Percentiles rank a stretch among this genome's conserved stretches.
Conservation (phyloP, 1,140 invertebrate species). For the Ephestia elutella region DNA sequence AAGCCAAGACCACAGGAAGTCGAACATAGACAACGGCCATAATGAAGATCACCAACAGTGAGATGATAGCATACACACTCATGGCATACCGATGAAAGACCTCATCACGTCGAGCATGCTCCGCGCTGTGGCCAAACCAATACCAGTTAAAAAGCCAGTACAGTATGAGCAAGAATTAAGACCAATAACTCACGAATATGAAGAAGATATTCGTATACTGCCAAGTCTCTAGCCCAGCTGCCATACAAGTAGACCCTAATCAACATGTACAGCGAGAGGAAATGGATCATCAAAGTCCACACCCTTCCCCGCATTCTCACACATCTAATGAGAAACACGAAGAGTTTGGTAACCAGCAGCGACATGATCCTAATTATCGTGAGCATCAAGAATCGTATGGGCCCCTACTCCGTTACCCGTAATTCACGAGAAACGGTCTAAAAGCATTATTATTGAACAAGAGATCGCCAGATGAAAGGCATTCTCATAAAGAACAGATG, state of each 20-base stretch:
- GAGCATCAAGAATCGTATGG: not conserved
- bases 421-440: slow-evolving; percentile 47
- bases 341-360: not conserved
- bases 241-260: slow-evolving; percentile 40
- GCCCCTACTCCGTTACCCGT: slow-evolving; percentile 19
- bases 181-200: slow-evolving; percentile 39
- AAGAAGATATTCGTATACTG: slow-evolving; percentile 43
- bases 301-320: slow-evolving; percentile 2
- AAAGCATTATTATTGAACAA: slow-evolving; percentile 48
- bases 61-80: not conserved
- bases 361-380: not conserved
- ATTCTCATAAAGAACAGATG: slow-evolving; percentile 41
- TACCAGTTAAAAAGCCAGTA: slow-evolving; percentile 17
- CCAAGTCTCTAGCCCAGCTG: slow-evolving; percentile 31
- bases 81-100: not conserved
- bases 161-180: slow-evolving; percentile 25
- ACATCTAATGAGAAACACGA: not conserved
- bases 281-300: slow-evolving; percentile 6
- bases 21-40: slow-evolving; percentile 13
- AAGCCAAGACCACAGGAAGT: slow-evolving; percentile 11
- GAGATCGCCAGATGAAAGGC: slow-evolving; percentile 47
- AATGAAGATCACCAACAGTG: not conserved
- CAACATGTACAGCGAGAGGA: slow-evolving; percentile 28
- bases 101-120: not conserved
- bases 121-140: not conserved